A percentile compares a stretch with the other conserved stretches of the same genome.
phyloP scores from a whole-genome alignment of 1,140 invertebrate genomes.

The Drosophila quadrilineata region DNA sequence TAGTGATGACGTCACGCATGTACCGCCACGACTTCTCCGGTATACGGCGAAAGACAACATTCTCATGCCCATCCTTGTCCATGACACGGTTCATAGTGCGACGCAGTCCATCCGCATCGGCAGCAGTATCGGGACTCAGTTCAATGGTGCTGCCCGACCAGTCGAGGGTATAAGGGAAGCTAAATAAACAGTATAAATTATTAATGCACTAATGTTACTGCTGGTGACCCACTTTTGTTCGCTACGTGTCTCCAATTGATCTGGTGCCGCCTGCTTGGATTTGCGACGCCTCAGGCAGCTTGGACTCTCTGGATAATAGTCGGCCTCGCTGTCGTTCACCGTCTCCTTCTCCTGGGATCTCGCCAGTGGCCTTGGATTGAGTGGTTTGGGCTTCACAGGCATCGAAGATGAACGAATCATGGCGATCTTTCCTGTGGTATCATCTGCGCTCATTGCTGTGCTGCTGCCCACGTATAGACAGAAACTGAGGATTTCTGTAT shows the following conservation, averaged over 20 bases:
- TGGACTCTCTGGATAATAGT: conserved; percentile 75
- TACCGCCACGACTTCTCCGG: conserved; percentile 83
- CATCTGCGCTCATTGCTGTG: conserved; percentile 45
- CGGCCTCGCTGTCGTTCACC: conserved; percentile 56
- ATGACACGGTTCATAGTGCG: conserved; percentile 69
- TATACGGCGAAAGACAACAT: conserved; percentile 80
- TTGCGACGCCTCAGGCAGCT: conserved; percentile 49
- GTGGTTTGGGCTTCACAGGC: conserved; percentile 71
- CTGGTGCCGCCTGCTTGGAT: conserved; percentile 36
- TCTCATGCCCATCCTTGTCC: conserved; percentile 74
- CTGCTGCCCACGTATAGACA: conserved; percentile 42
- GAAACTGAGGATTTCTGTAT: conserved; percentile 42
- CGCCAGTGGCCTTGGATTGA: conserved; percentile 59
- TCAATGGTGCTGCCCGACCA: conserved; percentile 79
- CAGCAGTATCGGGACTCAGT: conserved; percentile 45
- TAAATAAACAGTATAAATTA: conserved; percentile 18
- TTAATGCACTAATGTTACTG: neutral
- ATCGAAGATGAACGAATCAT: conserved; percentile 76
- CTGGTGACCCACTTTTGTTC: conserved; percentile 66
- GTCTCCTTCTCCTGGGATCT: conserved; percentile 73
- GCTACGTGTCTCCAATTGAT: conserved; percentile 67
- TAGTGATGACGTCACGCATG: conserved; percentile 84
- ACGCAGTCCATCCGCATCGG: conserved; percentile 41
- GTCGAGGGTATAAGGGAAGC: conserved; percentile 65
- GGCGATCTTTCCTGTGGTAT: conserved; percentile 22